A percentile compares a stretch with the other conserved stretches of the same genome.
phyloP scores from a whole-genome alignment of 2,113 vertebrate genomes.

The Haemorhous mexicanus region DNA sequence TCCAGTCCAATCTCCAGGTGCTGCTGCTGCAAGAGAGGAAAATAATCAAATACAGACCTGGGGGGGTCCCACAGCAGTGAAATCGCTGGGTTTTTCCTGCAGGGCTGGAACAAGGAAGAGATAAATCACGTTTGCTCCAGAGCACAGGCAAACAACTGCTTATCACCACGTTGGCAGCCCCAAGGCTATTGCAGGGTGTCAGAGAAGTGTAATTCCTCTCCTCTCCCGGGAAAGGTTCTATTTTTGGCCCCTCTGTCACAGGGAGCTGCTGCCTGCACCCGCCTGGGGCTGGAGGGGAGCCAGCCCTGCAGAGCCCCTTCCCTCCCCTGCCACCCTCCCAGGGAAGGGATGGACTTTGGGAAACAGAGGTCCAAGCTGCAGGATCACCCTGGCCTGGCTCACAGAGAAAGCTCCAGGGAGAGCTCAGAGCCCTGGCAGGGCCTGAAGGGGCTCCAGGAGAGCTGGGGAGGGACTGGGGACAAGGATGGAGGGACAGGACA shows the following conservation, averaged over 20 bases:
- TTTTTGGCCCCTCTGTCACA: neutral
- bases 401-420: neutral
- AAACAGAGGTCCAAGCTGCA: neutral
- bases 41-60: conserved; percentile 22
- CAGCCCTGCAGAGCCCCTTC: neutral
- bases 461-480: neutral
- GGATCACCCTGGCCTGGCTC: fast-evolving
- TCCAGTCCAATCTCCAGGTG: neutral
- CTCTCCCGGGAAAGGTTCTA: neutral
- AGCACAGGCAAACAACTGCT: conserved; percentile 14
- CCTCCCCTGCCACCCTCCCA: neutral
- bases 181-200: neutral
- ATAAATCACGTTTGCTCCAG: neutral
- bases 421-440: fast-evolving
- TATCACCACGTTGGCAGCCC: neutral
- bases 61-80: neutral
- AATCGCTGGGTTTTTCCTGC: neutral
- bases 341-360: fast-evolving
- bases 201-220: neutral
- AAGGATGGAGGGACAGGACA: neutral
- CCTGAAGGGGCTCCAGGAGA: neutral
- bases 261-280: neutral
- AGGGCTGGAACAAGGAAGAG: conserved; percentile 39
- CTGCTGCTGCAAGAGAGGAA: neutral
- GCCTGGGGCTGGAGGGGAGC: neutral